Evolutionary conservation across 92 coral and sea anemone species (phyloP), one percentile per base, ranked within the genome.

Genomic region (Zoanthus solanderi): DNA sequence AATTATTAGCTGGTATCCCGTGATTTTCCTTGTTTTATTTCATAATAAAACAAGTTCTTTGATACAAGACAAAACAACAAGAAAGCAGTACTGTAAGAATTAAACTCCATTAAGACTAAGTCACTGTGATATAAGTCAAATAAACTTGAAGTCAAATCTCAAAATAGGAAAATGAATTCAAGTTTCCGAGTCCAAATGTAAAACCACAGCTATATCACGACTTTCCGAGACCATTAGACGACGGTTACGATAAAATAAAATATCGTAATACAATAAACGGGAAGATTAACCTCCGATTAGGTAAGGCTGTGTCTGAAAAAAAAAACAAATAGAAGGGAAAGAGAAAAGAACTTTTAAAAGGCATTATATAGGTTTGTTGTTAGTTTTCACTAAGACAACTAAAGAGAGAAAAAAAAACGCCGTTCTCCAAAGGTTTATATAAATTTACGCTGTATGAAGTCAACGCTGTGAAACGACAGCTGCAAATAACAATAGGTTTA

Each of bases 401-500:
- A 69, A 9, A 29, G 46, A 79, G 28, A 90, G 68, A 71, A 74
- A 78, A 66, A 85, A 83, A 76, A 89, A 87, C 91, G 85, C 84
- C 78, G 83, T 75, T 87, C 85, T 84, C 53, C 66, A 74, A 63
- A 92, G 87, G 87, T 95, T 74, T 87, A 91, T 72, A 69, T 83
- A 89, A 91, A 95, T 95, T 93, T 95, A 93, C 92, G 88, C 94
- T 84, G 90, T 90, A 90, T 93, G 96, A 94, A 93, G 89, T 90
- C 30, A 63, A 60, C 16, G 88, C 79, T 86, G 85, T 34, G 79
- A 79, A 76, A 56, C 75, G 94, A 85, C 98, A 95, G 98, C 98
- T 95, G 98, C 91, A 73, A 75, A 18, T 50, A 93, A 95, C 98
- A 95, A 95, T 82, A 76, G 94, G 80, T 72, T 89, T 95, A 95